A percentile compares a stretch with the other conserved stretches of the same genome.
Evolutionary conservation across 1,140 invertebrate genomes (phyloP).

Genomic region (Bombus waltoni): DNA sequence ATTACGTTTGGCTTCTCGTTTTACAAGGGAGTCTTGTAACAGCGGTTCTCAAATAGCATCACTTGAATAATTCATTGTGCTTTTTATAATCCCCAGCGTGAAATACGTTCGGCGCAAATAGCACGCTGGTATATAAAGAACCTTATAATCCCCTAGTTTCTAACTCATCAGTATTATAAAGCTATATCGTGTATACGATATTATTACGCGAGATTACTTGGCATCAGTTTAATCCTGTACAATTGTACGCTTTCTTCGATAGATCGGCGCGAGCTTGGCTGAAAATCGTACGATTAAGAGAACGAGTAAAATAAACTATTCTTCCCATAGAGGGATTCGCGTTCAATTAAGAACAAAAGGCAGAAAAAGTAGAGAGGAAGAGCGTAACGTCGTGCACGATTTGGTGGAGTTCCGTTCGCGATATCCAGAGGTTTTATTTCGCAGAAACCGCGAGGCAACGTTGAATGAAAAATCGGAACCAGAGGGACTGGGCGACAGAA

Average conservation of each 20-base stretch:
- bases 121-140: neutral
- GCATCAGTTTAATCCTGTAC: neutral
- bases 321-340: neutral
- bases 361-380: neutral
- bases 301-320: neutral
- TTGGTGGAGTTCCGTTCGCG: too few relatives aligned
- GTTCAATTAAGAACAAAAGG: neutral
- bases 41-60: conserved; percentile 1
- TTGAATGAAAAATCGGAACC: neutral
- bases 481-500: neutral
- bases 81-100: neutral
- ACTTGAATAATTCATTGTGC: conserved; percentile 31
- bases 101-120: neutral
- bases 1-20: conserved; percentile 56
- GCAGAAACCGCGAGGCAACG: neutral
- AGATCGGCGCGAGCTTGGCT: neutral
- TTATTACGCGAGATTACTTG: neutral
- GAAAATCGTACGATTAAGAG: neutral
- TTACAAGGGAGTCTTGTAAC: conserved; percentile 31
- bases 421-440: neutral
- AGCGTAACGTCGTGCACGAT: neutral
- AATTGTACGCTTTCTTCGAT: neutral
- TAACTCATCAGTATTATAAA: neutral
- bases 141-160: neutral
- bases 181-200: neutral